A percentile compares a stretch with the other conserved stretches of the same genome.
Conservation (phyloP, 2,113 vertebrate species). For the Eretmochelys imbricata region DNA sequence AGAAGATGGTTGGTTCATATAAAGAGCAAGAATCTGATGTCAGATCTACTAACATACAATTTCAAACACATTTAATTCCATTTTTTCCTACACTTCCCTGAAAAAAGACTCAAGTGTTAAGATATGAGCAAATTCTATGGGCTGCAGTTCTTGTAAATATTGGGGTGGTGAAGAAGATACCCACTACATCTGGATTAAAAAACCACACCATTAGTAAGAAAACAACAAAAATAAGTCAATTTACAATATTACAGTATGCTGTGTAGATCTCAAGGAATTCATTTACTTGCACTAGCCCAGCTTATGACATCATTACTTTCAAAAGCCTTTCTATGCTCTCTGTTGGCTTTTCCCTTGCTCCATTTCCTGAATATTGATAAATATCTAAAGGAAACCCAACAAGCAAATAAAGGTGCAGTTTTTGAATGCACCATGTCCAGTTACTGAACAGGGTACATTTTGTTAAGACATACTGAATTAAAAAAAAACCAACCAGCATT, state of each 20-base stretch:
- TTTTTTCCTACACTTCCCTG: background rate
- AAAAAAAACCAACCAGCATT: slow-evolving; percentile 51
- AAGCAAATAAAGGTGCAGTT: slow-evolving; percentile 68
- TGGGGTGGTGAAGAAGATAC: background rate
- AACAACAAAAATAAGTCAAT: background rate
- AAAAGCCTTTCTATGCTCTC: background rate
- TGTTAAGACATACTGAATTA: slow-evolving; percentile 59
- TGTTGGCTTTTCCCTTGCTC: background rate
- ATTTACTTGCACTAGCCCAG: background rate
- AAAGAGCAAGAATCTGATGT: background rate
- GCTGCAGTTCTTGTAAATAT: background rate
- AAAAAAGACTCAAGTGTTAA: background rate
- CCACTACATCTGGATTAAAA: background rate
- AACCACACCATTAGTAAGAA: background rate
- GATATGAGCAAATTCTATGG: background rate
- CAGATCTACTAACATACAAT: background rate
- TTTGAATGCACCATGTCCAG: slow-evolving; percentile 48
- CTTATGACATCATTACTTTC: background rate
- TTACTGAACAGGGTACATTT: slow-evolving; percentile 50
- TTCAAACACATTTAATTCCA: background rate
- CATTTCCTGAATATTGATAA: slow-evolving; percentile 26
- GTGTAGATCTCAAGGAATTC: background rate
- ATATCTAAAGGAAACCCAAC: slow-evolving; percentile 56
- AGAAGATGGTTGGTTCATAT: background rate
- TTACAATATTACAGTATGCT: background rate